A percentile compares a stretch with the other conserved stretches of the same genome.
Conservation (phyloP, 2,797 vertebrate species). For the Pygocentrus nattereri region DNA sequence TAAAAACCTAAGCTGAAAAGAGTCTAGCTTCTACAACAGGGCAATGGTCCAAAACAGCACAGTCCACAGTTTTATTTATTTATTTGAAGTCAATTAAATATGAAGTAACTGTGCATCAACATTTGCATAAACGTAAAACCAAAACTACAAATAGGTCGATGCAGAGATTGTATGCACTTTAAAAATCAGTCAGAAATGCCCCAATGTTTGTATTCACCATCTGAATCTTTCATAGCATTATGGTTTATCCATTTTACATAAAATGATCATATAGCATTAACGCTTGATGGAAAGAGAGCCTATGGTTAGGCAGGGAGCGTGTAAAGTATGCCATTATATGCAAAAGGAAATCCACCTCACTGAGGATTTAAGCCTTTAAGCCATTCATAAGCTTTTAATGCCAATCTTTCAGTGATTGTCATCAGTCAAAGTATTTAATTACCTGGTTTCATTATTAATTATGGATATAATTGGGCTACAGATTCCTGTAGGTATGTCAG, state of each 20-base stretch:
- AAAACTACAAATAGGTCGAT: too few species aligned
- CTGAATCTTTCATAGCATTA: not conserved
- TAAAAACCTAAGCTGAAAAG: too few species aligned
- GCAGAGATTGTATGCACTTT: too few species aligned
- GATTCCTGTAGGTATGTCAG: conserved; percentile 28
- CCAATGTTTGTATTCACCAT: too few species aligned
- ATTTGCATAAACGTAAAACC: too few species aligned
- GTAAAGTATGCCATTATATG: not conserved
- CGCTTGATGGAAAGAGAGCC: not conserved
- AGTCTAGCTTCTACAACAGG: too few species aligned
- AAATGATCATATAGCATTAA: not conserved
- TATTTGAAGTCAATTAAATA: too few species aligned
- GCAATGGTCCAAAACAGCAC: too few species aligned
- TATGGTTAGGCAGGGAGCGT: not conserved
- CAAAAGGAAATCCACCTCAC: not conserved
- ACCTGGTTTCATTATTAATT: conserved; percentile 50
- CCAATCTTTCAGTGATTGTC: conserved; percentile 11
- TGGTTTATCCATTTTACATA: not conserved
- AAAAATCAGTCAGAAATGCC: too few species aligned
- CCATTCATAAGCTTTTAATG: conserved; percentile 6
- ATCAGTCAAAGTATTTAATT: conserved; percentile 39
- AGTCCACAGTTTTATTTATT: too few species aligned
- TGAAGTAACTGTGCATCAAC: too few species aligned
- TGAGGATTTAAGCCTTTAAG: not conserved
- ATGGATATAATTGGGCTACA: conserved; percentile 37